These are phyloP conservation scores for Chionis minor DNA, from an alignment of 2,113 vertebrate species.

Conservation along the genomic window DNA sequence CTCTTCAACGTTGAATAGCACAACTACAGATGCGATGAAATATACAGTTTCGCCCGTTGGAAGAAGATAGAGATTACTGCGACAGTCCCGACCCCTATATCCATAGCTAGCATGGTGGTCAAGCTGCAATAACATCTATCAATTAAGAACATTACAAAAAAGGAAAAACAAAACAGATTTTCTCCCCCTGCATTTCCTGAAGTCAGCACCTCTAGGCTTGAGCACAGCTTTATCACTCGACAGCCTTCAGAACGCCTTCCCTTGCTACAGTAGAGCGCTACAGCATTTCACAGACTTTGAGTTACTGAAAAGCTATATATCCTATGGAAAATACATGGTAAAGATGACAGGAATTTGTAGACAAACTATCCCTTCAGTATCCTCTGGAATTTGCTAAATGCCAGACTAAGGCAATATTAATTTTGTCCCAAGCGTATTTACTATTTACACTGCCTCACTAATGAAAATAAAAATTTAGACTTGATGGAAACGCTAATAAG, in stretches of 20 bases:
- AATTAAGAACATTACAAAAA: background rate
- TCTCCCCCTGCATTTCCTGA: background rate
- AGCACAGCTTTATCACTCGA: background rate
- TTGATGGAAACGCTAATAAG: background rate
- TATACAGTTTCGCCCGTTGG: slow-evolving; percentile 97
- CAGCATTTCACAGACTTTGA: background rate
- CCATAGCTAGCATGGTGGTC: slow-evolving; percentile 84
- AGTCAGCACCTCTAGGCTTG: background rate
- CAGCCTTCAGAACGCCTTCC: background rate
- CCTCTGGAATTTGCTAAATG: background rate
- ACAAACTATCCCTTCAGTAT: background rate
- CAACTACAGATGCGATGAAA: slow-evolving; percentile 96
- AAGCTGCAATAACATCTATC: slow-evolving; percentile 66
- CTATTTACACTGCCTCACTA: slow-evolving; percentile 1
- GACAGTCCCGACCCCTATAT: slow-evolving; percentile 95
- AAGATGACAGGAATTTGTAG: background rate
- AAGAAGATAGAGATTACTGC: slow-evolving; percentile 95
- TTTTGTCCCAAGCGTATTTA: background rate
- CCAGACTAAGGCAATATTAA: background rate
- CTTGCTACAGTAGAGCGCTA: background rate
- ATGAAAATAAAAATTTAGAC: slow-evolving; percentile 23
- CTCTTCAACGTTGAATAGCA: slow-evolving; percentile 94
- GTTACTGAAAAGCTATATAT: background rate
- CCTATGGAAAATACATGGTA: background rate
- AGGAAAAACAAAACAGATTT: background rate